Evolutionary conservation across 2,113 vertebrate genomes (phyloP), one percentile per base, ranked within the genome.

Genomic region (Menidia beryllina): DNA sequence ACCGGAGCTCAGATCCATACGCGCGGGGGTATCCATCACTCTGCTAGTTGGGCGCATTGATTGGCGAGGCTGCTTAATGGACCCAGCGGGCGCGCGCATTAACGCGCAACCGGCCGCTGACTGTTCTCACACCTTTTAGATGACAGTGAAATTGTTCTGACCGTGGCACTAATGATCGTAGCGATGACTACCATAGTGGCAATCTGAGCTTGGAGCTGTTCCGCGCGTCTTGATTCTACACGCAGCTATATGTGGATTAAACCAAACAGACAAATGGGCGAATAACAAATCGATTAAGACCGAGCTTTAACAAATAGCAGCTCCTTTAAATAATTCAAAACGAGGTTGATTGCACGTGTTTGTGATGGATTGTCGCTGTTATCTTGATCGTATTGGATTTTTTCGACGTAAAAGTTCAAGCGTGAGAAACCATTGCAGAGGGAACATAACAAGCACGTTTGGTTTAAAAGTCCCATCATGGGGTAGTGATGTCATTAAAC

Each of bases 21-120:
- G 0, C 34, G 24, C 58, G 14, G 51, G 48, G 63, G 62, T 48
- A 64, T 62, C 60, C 70, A 55, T 81, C 78, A 70, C 39, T 27
- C 49, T 47, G 48, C 17, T 69, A 19, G 65, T 68, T 65, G 72
- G 52, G 55, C 59, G 65, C 47, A 72, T 72, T 60, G 75, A 84
- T 84, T 54, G 10, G 14, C 36, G n/a, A 1, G 1, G 48, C 36
- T 39, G 53, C 15, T 58, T 61, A 47, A 81, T 26, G 21, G 49
- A 74, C 64, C 17, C 48, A 68, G 50, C 13, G 25, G 1, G 64
- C 48, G 47, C 13, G 53, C 58, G 41, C 23, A 51, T 30, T 30
- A 30, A 30, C 19, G 14, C 41, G 19, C 39, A 41, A 38, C 56
- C 54, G 68, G 1, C 52, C 63, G 39, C 50, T 11, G 15, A 60